Conservation (phyloP, 2,113 vertebrate species). For the Lipophrys pholis region DNA sequence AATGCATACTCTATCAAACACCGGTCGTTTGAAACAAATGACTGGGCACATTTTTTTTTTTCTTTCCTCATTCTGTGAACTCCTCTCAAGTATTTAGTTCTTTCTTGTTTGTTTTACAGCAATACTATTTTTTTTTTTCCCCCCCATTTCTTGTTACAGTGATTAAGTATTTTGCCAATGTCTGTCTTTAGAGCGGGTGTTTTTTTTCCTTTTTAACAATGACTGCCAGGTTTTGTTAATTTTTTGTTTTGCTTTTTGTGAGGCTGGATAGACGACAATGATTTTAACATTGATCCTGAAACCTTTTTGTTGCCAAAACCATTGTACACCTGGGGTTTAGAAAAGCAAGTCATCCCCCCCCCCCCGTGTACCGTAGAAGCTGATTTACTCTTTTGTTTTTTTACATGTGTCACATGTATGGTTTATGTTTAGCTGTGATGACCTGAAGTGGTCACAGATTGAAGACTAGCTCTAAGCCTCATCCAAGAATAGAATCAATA, state of each 20-base stretch:
- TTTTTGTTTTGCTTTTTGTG: slow-evolving; percentile 69
- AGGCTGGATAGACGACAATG: slow-evolving; percentile 55
- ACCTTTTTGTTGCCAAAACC: slow-evolving; percentile 75
- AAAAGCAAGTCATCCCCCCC: slow-evolving; percentile 40
- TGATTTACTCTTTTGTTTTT: slow-evolving; percentile 36
- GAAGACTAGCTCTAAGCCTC: slow-evolving; percentile 37
- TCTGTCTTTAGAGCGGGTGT: slow-evolving; percentile 65
- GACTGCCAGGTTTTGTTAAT: slow-evolving; percentile 76
- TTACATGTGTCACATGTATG: slow-evolving; percentile 50
- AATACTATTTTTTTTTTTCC: slow-evolving; percentile 51
- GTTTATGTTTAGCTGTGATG: slow-evolving; percentile 60
- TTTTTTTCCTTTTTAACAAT: slow-evolving; percentile 56
- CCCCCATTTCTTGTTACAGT: slow-evolving; percentile 58
- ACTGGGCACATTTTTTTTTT: slow-evolving; percentile 63
- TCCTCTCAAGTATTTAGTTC: slow-evolving; percentile 55
- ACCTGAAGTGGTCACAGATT: slow-evolving; percentile 46
- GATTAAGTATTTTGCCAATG: slow-evolving; percentile 74
- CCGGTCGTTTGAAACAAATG: slow-evolving; percentile 66
- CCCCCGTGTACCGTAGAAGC: slow-evolving; percentile 37
- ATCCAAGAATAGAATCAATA: slow-evolving; percentile 38
- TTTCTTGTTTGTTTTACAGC: slow-evolving; percentile 68
- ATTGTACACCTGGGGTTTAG: slow-evolving; percentile 57
- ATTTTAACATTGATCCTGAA: slow-evolving; percentile 68
- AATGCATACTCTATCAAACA: slow-evolving; percentile 64
- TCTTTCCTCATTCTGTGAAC: slow-evolving; percentile 53